Evolutionary conservation across 2,113 vertebrate species (phyloP).

Genomic region (Corapipo altera): DNA sequence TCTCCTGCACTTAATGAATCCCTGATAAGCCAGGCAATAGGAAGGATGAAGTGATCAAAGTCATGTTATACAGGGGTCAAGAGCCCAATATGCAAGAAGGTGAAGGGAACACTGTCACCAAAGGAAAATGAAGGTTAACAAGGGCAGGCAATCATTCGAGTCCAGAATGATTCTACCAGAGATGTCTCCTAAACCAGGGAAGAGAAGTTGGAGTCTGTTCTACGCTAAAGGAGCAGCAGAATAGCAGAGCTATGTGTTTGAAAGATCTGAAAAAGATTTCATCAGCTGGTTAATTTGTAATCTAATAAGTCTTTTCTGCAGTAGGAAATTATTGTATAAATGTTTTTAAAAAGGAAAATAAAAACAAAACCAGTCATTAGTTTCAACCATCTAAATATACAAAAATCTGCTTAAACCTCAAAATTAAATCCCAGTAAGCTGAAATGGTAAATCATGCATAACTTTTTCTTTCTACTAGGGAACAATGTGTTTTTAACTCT

Average conservation of each 20-base stretch:
- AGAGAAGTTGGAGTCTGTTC: background rate
- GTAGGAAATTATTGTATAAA: background rate
- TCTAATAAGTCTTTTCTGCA: background rate
- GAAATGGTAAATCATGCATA: background rate
- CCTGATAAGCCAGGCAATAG: background rate
- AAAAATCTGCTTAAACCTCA: background rate
- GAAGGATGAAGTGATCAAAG: background rate
- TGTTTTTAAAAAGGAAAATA: background rate
- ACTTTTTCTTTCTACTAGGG: background rate
- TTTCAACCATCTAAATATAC: background rate
- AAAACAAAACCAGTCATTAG: background rate
- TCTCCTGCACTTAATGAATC: background rate
- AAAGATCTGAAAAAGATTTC: background rate
- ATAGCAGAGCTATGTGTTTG: background rate
- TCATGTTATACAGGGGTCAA: background rate
- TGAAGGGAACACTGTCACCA: background rate
- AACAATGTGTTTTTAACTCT: constrained; percentile 17
- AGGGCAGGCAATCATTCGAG: background rate
- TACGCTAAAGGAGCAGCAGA: background rate
- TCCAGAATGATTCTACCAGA: background rate
- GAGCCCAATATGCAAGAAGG: background rate
- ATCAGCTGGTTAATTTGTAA: background rate
- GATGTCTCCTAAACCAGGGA: background rate
- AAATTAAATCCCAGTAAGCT: constrained; percentile 3
- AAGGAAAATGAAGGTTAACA: constrained; percentile 3